Conservation (phyloP, 2,797 vertebrate species). For the Petrocephalus sullivani region DNA sequence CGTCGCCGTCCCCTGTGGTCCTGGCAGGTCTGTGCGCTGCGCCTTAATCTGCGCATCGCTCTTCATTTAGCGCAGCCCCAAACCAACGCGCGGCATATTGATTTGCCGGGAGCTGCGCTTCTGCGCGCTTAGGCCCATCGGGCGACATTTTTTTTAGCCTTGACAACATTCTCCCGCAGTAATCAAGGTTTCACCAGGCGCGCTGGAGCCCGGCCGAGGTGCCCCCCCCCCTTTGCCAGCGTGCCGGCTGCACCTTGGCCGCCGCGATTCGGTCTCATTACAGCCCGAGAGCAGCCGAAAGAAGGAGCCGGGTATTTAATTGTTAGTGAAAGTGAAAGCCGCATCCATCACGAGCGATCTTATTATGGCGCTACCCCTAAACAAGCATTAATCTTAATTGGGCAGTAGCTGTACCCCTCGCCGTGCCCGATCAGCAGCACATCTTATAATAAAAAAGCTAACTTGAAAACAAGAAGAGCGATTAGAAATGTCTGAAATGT, state of each 20-base stretch:
- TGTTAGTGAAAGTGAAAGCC: too few species aligned
- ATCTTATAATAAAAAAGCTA: constrained; percentile 29
- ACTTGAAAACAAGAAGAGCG: constrained; percentile 33
- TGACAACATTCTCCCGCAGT: constrained; percentile 32
- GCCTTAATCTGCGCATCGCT: constrained; percentile 40
- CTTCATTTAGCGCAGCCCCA: constrained; percentile 35
- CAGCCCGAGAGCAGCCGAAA: too few species aligned
- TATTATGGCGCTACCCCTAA: constrained; percentile 26
- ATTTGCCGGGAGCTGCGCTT: constrained; percentile 38
- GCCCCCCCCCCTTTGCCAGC: background rate
- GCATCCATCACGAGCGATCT: constrained; percentile 6
- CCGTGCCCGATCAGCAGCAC: constrained; percentile 10
- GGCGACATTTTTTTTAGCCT: constrained; percentile 30
- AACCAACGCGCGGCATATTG: constrained; percentile 40
- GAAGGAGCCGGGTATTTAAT: too few species aligned
- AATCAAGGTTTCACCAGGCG: constrained; percentile 31
- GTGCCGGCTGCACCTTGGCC: background rate
- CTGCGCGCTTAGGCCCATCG: constrained; percentile 32
- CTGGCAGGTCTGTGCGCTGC: background rate
- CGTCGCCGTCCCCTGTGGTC: background rate
- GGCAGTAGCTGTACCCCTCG: constrained; percentile 30
- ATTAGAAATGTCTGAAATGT: constrained; percentile 28
- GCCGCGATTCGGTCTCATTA: too few species aligned
- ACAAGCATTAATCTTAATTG: constrained; percentile 37
- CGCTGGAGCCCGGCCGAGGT: constrained; percentile 27